Conservation (phyloP, 1,140 invertebrate genomes). For the Pentalonia nigronervosa region DNA sequence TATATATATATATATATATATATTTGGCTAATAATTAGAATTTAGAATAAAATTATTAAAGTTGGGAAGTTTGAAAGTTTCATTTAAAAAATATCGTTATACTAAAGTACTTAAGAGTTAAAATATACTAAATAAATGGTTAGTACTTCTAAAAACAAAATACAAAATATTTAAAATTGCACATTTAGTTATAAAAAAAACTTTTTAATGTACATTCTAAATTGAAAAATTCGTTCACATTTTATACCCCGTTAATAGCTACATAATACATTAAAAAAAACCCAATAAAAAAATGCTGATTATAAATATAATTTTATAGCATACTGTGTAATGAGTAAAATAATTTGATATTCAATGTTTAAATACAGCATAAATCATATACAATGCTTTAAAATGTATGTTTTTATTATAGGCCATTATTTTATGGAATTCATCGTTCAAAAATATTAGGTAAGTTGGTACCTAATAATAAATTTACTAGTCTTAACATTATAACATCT, state of each 20-base stretch:
- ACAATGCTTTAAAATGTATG: no score
- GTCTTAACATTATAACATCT: no score
- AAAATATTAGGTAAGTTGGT: no score
- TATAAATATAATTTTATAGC: neutral
- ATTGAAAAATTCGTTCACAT: neutral
- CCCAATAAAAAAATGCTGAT: neutral
- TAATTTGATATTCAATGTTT: neutral
- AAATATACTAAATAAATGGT: neutral
- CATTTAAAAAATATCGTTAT: no score
- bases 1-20: no score
- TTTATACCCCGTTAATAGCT: neutral
- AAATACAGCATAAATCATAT: neutral
- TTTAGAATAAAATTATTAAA: no score
- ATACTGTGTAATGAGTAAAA: neutral
- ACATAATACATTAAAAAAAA: neutral
- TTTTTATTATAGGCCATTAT: no score
- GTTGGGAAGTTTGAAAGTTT: no score
- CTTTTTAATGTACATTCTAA: neutral
- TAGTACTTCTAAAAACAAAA: neutral
- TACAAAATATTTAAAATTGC: neutral
- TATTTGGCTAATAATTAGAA: neutral
- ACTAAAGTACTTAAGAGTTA: no score
- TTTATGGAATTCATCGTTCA: no score
- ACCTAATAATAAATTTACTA: no score
- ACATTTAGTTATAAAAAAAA: neutral